These are phyloP conservation scores for Scotopteryx bipunctaria DNA, from an alignment of 2,888 invertebrate genomes.

Conservation along the genomic window DNA sequence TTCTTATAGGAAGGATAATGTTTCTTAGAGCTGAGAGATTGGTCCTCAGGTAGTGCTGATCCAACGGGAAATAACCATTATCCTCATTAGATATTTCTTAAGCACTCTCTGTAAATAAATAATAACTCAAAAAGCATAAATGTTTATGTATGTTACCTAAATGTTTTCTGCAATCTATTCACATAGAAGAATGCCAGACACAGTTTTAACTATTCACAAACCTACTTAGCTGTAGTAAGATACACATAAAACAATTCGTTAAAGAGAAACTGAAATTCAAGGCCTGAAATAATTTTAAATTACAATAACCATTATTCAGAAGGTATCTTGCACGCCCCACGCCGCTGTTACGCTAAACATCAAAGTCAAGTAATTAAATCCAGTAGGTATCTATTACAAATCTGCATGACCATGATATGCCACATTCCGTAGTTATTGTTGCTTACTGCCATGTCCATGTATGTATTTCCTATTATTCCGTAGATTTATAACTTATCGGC, in stretches of 20 bases:
- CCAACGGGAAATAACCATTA: constrained; percentile 1
- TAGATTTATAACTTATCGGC: constrained; percentile 4
- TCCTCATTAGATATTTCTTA: background rate
- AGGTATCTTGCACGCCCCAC: too few relatives aligned
- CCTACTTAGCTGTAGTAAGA: too few relatives aligned
- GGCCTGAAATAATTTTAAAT: background rate
- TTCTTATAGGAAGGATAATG: background rate
- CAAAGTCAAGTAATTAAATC: constrained; percentile 31
- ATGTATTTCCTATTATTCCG: constrained; percentile 34
- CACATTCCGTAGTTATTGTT: constrained; percentile 7
- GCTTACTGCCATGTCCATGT: constrained; percentile 45
- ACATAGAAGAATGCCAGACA: too few relatives aligned
- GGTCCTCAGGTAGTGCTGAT: background rate
- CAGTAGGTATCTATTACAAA: constrained; percentile 22
- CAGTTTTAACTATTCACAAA: too few relatives aligned
- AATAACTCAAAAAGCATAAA: too few relatives aligned
- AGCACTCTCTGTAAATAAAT: background rate
- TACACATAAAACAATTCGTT: too few relatives aligned
- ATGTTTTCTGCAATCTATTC: too few relatives aligned
- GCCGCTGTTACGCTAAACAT: constrained; percentile 3
- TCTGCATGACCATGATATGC: constrained; percentile 26
- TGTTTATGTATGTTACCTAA: too few relatives aligned
- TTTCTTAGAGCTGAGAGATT: background rate
- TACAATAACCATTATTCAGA: background rate
- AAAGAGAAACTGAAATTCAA: background rate